Conservation (phyloP, 2,797 vertebrate genomes). For the Amazonetta brasiliensis region DNA sequence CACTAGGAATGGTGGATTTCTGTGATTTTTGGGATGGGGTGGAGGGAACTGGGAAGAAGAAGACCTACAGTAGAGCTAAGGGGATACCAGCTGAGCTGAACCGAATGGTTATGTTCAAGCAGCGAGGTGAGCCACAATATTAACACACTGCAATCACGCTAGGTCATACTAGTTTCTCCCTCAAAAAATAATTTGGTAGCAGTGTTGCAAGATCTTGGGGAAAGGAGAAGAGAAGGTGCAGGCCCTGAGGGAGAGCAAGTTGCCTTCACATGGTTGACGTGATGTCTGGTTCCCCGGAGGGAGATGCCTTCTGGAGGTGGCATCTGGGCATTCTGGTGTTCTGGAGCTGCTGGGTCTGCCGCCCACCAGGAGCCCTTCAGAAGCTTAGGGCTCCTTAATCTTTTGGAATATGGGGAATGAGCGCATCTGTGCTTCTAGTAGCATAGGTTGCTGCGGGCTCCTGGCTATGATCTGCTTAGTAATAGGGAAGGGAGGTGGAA, state of each 20-base stretch:
- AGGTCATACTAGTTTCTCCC: background rate
- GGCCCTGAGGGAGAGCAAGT: background rate
- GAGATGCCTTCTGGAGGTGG: background rate
- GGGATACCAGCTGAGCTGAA: background rate
- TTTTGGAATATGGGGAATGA: background rate
- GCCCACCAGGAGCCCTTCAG: background rate
- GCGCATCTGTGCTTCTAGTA: background rate
- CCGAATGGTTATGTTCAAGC: background rate
- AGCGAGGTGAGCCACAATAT: background rate
- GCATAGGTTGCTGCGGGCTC: background rate
- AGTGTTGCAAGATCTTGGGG: background rate
- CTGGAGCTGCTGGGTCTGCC: background rate
- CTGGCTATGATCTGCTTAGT: background rate
- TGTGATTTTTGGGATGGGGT: background rate
- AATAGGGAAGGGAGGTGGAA: background rate
- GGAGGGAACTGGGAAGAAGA: background rate
- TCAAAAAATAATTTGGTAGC: background rate
- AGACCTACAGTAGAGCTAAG: background rate
- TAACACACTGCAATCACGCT: background rate
- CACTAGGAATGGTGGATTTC: background rate
- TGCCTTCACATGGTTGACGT: background rate
- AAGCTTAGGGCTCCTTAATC: background rate
- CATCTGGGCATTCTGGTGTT: no score
- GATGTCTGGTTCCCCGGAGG: background rate
- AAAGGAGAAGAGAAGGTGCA: background rate